Percentiles rank a stretch among this genome's conserved stretches.
These are phyloP conservation scores for Eupithecia tripunctaria DNA, from an alignment of 2,888 invertebrate species.

Conservation along the genomic window DNA sequence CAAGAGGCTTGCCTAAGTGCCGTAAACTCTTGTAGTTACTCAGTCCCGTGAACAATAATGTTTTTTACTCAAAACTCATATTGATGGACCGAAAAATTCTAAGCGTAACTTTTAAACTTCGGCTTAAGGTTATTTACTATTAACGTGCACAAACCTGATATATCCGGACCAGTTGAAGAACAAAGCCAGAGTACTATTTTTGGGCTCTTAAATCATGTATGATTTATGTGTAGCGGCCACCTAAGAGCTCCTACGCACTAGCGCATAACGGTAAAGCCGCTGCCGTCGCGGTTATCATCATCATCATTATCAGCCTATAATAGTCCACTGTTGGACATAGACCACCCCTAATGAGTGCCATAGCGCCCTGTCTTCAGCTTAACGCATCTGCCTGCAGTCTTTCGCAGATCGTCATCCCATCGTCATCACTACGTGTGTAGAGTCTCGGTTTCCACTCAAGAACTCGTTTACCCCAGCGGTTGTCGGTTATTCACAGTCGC, in stretches of 20 bases:
- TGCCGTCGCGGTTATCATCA: no score
- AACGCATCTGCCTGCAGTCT: no score
- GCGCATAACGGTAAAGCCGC: neutral
- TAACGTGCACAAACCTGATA: neutral
- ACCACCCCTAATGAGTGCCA: no score
- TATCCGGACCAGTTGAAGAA: slow-evolving; percentile 39
- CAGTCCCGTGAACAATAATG: neutral
- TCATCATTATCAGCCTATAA: no score
- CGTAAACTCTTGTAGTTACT: neutral
- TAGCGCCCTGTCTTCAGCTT: no score
- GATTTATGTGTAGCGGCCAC: slow-evolving; percentile 30
- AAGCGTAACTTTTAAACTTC: neutral
- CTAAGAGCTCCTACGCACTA: neutral
- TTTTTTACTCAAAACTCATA: neutral
- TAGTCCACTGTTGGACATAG: no score
- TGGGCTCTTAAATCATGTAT: slow-evolving; percentile 35
- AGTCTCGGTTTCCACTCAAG: no score
- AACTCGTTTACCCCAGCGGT: no score
- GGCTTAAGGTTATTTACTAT: neutral
- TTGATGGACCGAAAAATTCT: neutral
- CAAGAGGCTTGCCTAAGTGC: neutral
- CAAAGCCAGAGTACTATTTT: slow-evolving; percentile 44
- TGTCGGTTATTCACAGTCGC: no score
- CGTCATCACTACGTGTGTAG: no score
- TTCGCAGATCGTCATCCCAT: no score